These are phyloP conservation scores for Lycodopsis pacificus DNA, from an alignment of 2,797 vertebrate genomes.

Conservation along the genomic window DNA sequence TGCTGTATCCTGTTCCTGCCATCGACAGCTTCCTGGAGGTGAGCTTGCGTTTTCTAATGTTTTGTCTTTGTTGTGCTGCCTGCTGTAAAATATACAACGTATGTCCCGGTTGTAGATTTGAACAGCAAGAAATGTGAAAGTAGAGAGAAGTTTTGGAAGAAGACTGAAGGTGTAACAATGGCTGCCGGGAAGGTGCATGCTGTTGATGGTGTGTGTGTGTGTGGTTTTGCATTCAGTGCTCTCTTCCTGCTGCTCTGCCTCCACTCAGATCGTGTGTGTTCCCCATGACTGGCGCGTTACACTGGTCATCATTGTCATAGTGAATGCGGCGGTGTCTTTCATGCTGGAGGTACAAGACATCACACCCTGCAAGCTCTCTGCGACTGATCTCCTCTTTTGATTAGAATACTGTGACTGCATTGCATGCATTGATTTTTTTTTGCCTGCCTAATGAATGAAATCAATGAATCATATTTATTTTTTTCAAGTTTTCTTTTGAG, in stretches of 20 bases:
- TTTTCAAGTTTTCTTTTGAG: not conserved
- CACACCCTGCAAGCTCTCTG: constrained; percentile 10
- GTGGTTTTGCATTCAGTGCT: constrained; percentile 21
- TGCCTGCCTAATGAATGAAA: constrained; percentile 25
- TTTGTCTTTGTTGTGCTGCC: not conserved
- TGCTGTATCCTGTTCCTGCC: constrained; percentile 89
- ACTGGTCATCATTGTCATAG: constrained; percentile 87
- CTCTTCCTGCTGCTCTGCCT: constrained; percentile 30
- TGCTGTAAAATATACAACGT: not conserved
- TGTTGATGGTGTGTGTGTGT: not conserved
- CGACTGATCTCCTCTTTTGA: constrained; percentile 16
- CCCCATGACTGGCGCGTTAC: constrained; percentile 91
- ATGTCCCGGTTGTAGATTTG: not conserved
- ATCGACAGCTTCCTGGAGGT: constrained; percentile 92
- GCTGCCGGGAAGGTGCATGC: not conserved
- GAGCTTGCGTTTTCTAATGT: constrained; percentile 43
- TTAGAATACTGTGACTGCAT: constrained; percentile 31
- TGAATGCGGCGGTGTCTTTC: constrained; percentile 87
- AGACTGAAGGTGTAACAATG: not conserved
- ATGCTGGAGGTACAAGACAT: constrained; percentile 89
- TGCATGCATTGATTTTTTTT: constrained; percentile 39
- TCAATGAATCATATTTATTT: constrained; percentile 8
- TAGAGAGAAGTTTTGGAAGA: not conserved
- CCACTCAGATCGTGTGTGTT: constrained; percentile 91
- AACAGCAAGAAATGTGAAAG: not conserved